Conservation (phyloP, 2,888 invertebrate species). For the Ophraella communa region DNA sequence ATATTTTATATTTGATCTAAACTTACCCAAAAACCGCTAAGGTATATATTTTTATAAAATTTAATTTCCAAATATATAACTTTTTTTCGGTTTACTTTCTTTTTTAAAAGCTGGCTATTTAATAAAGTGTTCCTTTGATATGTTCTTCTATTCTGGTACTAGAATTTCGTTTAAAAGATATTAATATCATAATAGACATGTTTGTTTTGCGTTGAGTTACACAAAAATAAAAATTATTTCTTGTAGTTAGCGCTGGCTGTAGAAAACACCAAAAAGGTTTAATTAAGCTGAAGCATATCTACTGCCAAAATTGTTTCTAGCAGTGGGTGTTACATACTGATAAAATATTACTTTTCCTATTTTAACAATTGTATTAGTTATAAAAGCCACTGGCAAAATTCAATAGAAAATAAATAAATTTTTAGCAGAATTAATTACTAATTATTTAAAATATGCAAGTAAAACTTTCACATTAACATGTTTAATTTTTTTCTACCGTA, state of each 20-base stretch:
- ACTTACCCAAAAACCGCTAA: too few relatives aligned
- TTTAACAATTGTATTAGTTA: too few relatives aligned
- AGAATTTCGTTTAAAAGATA: constrained; percentile 12
- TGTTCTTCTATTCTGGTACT: constrained; percentile 3
- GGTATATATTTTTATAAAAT: too few relatives aligned
- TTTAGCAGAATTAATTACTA: too few relatives aligned
- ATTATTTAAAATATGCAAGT: too few relatives aligned
- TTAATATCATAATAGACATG: constrained; percentile 25
- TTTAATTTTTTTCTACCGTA: too few relatives aligned
- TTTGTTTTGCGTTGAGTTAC: constrained; percentile 30
- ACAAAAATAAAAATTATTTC: constrained; percentile 40
- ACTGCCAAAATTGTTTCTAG: constrained; percentile 23
- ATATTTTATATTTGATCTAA: too few relatives aligned
- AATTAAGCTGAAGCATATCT: constrained; percentile 33
- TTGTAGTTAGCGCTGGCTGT: constrained; percentile 34
- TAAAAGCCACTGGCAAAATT: too few relatives aligned
- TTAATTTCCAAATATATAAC: too few relatives aligned
- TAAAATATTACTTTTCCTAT: constrained; percentile 5
- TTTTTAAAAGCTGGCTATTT: not conserved
- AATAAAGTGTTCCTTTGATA: constrained; percentile 10
- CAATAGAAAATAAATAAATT: too few relatives aligned
- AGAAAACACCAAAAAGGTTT: constrained; percentile 33
- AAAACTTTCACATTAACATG: too few relatives aligned
- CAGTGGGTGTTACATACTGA: constrained; percentile 3
- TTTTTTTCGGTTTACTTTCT: not conserved